Base-by-base conservation (phyloP, 2,113 vertebrate genomes). In the Scalopus aquaticus region DNA sequence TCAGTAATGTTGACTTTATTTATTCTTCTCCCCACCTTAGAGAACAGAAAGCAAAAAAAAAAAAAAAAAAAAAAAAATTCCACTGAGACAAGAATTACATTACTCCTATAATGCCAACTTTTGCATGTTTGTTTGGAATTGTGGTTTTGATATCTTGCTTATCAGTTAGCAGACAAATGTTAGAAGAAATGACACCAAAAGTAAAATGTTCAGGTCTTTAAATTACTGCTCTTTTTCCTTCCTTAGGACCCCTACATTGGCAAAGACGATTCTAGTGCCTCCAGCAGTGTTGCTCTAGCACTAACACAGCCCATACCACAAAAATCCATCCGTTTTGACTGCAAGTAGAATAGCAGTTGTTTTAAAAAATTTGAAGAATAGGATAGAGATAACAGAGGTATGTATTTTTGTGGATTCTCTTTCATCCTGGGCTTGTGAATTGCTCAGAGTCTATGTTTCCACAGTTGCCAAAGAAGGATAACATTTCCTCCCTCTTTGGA, bases 281-380 rank as follows among this genome's bases (percentile, higher is more conserved):
- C 17, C 32, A 17, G 13, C 17, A 1, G 7, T 42, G 22, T 60
- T 19, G 8, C 28, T 51, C 51, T 65, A 5, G 7, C 42, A 7
- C 24, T 20, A n/a, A 54, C 13, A 12, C 20, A 32, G 13, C 2
- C 12, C 11, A 9, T 13, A 2, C 4, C 44, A n/a, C 17, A 28
- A 37, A 60, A 65, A 32, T 24, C 6, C 6, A 16, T 2, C 20
- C 5, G 24, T 39, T 30, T 69, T 56, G 39, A 70, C 22, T 60
- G 22, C 16, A 67, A 54, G 5, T 24, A 16, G 11, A 3, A 64
- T 5, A 37, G 0, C 12, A 19, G 70, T 82, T 35, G 12, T 64
- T 84, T 62, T 58, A 54, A 81, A 77, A 79, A 62, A 54, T n/a
- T 67, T 72, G 37, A 64, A 92, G 82, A 60, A 56, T 30, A n/a